Evolutionary conservation across 64 coral and sea anemone genomes (phyloP).

Genomic region (Platygyra sinensis): DNA sequence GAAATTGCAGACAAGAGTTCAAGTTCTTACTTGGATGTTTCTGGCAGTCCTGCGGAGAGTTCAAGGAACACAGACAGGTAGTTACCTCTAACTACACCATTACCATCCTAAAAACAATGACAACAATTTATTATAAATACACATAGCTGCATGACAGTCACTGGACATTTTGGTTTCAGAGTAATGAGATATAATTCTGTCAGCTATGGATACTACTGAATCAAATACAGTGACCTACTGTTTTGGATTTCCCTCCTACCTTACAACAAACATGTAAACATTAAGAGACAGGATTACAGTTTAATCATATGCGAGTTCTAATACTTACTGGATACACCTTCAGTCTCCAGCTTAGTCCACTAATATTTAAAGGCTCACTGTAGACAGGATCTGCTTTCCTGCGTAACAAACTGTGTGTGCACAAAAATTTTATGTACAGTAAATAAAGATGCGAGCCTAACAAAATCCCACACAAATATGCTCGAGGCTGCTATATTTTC

Average conservation of each 20-base stretch:
- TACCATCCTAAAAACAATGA: slow-evolving; percentile 92
- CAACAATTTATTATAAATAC: not conserved
- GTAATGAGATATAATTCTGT: too few species aligned
- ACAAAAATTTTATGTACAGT: not conserved
- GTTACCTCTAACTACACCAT: slow-evolving; percentile 97
- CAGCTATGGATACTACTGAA: too few species aligned
- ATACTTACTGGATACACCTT: slow-evolving; percentile 96
- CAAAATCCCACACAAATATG: too few species aligned
- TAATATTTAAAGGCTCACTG: slow-evolving; percentile 94
- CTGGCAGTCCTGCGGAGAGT: slow-evolving; percentile 88
- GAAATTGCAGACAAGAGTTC: not conserved
- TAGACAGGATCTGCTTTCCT: slow-evolving; percentile 98
- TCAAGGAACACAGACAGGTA: slow-evolving; percentile 97
- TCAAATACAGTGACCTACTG: too few species aligned
- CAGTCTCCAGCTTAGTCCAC: slow-evolving; percentile 97
- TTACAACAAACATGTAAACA: too few species aligned
- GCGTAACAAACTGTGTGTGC: slow-evolving; percentile 69
- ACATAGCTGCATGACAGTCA: not conserved
- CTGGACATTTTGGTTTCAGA: too few species aligned
- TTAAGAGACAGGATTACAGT: too few species aligned
- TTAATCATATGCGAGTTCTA: not conserved
- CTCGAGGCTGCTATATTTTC: too few species aligned
- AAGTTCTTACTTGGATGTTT: slow-evolving; percentile 93
- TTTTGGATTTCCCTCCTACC: too few species aligned
- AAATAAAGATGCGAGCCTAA: too few species aligned